These are phyloP conservation scores for Phalanger gymnotis DNA, from an alignment of 2,797 vertebrate genomes.

Conservation along the genomic window DNA sequence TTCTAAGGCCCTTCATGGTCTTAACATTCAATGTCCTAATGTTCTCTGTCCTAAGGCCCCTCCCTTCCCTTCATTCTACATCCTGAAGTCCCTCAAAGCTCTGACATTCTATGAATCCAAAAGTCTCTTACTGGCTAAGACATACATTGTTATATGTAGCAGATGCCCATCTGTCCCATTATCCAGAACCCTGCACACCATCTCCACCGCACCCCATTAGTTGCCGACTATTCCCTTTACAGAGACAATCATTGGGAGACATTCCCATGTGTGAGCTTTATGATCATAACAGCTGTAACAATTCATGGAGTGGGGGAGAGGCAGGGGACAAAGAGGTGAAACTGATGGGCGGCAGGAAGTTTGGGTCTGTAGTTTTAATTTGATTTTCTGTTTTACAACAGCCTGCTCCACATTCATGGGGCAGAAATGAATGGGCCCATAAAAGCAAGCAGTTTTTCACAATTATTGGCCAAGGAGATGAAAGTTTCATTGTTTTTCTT, in stretches of 20 bases:
- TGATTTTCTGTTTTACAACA: slow-evolving; percentile 46
- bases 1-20: not conserved
- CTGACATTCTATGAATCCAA: not conserved
- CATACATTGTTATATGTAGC: not conserved
- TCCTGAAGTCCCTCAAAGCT: not conserved
- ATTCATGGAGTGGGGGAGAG: slow-evolving; percentile 25
- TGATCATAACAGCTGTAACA: slow-evolving; percentile 45
- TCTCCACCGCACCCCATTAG: not conserved
- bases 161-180: not conserved
- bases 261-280: slow-evolving; percentile 21
- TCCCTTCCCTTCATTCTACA: not conserved
- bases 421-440: not conserved
- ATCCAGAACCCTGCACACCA: not conserved
- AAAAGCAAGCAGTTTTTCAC: slow-evolving; percentile 51
- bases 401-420: slow-evolving; percentile 37
- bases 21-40: not conserved
- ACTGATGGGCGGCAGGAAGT: slow-evolving; percentile 49
- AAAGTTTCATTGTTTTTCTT: slow-evolving; percentile 56
- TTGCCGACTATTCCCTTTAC: not conserved
- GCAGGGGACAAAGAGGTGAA: slow-evolving; percentile 41
- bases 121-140: not conserved
- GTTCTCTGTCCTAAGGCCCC: not conserved
- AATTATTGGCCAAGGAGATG: slow-evolving; percentile 38
- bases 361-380: slow-evolving; percentile 56
- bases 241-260: not conserved